Base-by-base conservation (phyloP, 1,140 invertebrate species). In the Teleopsis dalmanni region DNA sequence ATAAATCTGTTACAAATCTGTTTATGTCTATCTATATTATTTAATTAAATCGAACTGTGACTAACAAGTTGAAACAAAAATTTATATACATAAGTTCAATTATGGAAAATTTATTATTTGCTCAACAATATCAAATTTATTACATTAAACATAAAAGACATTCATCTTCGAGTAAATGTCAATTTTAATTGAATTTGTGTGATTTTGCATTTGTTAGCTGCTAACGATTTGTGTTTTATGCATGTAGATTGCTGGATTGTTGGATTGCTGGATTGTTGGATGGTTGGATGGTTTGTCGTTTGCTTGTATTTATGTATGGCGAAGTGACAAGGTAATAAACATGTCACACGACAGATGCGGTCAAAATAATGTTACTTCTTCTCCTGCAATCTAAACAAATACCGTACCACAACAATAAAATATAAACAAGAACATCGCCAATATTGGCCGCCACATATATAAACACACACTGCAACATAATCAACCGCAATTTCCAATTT, bases 181-280 rank as follows among this genome's bases (percentile, higher is more conserved):
- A 48, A 27, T 38, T 48, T 48, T 48, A 48, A 48, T 48, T 48
- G 47, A 48, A 48, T 48, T 41, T 34, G 26, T 34, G 44, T 46
- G 18, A 16, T 14, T 10, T 11, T 37, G 27, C 16, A 43, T 29
- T 11, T 43, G 4, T 19, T 13, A 4, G 26, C 10, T 13, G 13
- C 27, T 29, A 29, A 29, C 14, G 27, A 43, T 43, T 43, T 43
- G 31, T 43, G n/a, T n/a, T n/a, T n/a, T n/a, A n/a, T n/a, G n/a
- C n/a, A n/a, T n/a, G n/a, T n/a, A n/a, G n/a, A n/a, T n/a, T n/a
- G n/a, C n/a, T n/a, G n/a, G n/a, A n/a, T n/a, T n/a, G n/a, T n/a
- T n/a, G n/a, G n/a, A n/a, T n/a, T n/a, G n/a, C n/a, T n/a, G n/a
- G n/a, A n/a, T n/a, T n/a, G n/a, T n/a, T n/a, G n/a, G n/a, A n/a